phyloP scores from a whole-genome alignment of 2,113 vertebrate species.

The Austrofundulus limnaeus region DNA sequence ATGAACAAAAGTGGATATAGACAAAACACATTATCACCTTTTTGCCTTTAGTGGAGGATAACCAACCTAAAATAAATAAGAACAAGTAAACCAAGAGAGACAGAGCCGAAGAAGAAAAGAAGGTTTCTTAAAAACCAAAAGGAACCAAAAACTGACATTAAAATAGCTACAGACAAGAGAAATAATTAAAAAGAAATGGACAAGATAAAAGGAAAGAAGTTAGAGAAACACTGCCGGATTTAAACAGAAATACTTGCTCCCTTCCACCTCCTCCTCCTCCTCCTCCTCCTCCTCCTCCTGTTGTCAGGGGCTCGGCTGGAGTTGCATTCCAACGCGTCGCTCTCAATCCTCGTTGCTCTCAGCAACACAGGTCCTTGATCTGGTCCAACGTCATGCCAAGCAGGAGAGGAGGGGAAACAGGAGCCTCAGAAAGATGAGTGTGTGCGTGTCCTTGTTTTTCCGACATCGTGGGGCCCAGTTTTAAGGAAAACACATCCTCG shows the following conservation, averaged over 20 bases:
- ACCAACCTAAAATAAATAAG: conserved; percentile 5
- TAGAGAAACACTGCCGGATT: conserved; percentile 47
- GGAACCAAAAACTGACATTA: conserved; percentile 1
- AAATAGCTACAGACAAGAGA: conserved; percentile 11
- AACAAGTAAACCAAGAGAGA: conserved; percentile 25
- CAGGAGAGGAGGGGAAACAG: conserved; percentile 42
- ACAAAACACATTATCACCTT: too few species aligned
- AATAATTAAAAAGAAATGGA: conserved; percentile 5
- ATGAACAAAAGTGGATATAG: too few species aligned
- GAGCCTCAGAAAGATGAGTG: conserved; percentile 9
- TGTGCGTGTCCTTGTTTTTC: too few species aligned
- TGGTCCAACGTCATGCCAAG: conserved; percentile 69
- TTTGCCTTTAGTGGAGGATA: background rate
- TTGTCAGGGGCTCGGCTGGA: conserved; percentile 72
- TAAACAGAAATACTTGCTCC: conserved; percentile 71
- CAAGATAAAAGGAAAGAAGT: conserved; percentile 31
- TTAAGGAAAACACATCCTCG: too few species aligned
- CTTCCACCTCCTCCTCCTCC: conserved; percentile 55
- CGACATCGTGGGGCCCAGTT: too few species aligned
- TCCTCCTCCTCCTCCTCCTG: conserved; percentile 56
- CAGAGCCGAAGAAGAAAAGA: conserved; percentile 1
- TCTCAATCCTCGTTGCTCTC: conserved; percentile 73
- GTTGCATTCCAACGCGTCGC: conserved; percentile 74
- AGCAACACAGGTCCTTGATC: conserved; percentile 77
- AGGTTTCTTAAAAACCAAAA: conserved; percentile 4